Base-by-base conservation (phyloP, 2,113 vertebrate genomes). In the Xiphophorus couchianus region DNA sequence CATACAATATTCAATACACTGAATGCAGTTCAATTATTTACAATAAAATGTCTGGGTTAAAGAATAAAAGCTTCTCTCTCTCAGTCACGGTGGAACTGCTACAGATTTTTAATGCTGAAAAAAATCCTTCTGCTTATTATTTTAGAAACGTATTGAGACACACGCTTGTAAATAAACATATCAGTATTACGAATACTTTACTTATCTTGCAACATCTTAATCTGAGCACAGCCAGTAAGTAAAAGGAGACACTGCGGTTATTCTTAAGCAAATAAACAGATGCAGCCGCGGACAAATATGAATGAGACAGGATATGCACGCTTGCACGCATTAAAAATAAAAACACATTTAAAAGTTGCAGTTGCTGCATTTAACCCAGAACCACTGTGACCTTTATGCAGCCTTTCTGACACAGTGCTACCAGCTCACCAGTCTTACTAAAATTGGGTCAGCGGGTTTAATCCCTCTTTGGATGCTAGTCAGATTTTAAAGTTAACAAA, bases 1-100 rank as follows among this genome's bases (percentile, higher is more conserved):
- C 86, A 86, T 84, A 51, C 74, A 85, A 89, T 78, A 90, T 91
- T 91, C 61, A 83, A 90, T 81, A 82, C 74, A 83, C 60, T 14
- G 66, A 82, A 70, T 78, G 68, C 28, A 58, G 75, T 81, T 91
- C 28, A 90, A 91, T 91, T 89, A 91, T 92, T 89, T 72, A 91
- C 63, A 69, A 82, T 80, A 63, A 69, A 62, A 73, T 62, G 91
- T 90, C 85, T 92, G 86, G 80, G 78, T 83, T 65, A 76, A 44
- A 28, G 77, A 29, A 79, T 77, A 77, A 14, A 69, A 65, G 62
- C 63, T 72, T 42, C 48, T 13, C 42, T 70, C 63, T 62, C 51
- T 80, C 33, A 3, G 44, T 81, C 68, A 44, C 15, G 31, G 75
- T 79, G 44, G 14, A 0, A 35, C 71, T 61, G 64, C 75, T 69